A percentile compares a stretch with the other conserved stretches of the same genome.
These are phyloP conservation scores for Lordiphosa collinella DNA, from an alignment of 1,140 invertebrate genomes.

Conservation along the genomic window DNA sequence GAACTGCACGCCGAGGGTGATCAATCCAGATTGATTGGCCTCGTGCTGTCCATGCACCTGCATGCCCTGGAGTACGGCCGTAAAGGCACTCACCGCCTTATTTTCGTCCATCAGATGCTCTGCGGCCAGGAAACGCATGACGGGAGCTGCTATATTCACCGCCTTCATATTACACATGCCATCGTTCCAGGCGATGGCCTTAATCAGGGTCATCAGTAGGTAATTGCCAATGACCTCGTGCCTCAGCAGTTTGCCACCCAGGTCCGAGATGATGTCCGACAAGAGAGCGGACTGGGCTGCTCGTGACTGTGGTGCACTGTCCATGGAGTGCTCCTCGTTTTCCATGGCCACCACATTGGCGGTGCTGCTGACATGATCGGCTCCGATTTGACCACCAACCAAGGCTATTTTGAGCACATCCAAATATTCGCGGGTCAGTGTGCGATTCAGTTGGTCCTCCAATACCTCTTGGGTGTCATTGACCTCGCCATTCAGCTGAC, in stretches of 20 bases:
- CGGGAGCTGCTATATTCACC: conserved; percentile 85
- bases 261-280: conserved; percentile 86
- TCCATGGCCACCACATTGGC: conserved; percentile 83
- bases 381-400: conserved; percentile 80
- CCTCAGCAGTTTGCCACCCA: conserved; percentile 85
- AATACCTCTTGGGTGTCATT: conserved; percentile 92
- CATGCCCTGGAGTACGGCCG: conserved; percentile 87
- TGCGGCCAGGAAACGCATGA: conserved; percentile 83
- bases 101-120: conserved; percentile 83
- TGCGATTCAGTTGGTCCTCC: conserved; percentile 92
- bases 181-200: conserved; percentile 92
- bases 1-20: conserved; percentile 82
- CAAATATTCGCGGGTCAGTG: conserved; percentile 92
- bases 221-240: conserved; percentile 84
- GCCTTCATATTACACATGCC: conserved; percentile 89
- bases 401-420: conserved; percentile 88
- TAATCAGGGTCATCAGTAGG: conserved; percentile 83
- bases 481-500: conserved; percentile 89
- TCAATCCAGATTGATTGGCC: conserved; percentile 81
- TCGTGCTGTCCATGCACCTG: conserved; percentile 92
- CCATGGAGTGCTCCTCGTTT: conserved; percentile 84
- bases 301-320: conserved; percentile 81
- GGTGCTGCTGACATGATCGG: conserved; percentile 49
- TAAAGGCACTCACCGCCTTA: conserved; percentile 86
- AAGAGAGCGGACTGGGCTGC: conserved; percentile 81